phyloP scores from a whole-genome alignment of 2,113 vertebrate species.

The Melanerpes formicivorus region DNA sequence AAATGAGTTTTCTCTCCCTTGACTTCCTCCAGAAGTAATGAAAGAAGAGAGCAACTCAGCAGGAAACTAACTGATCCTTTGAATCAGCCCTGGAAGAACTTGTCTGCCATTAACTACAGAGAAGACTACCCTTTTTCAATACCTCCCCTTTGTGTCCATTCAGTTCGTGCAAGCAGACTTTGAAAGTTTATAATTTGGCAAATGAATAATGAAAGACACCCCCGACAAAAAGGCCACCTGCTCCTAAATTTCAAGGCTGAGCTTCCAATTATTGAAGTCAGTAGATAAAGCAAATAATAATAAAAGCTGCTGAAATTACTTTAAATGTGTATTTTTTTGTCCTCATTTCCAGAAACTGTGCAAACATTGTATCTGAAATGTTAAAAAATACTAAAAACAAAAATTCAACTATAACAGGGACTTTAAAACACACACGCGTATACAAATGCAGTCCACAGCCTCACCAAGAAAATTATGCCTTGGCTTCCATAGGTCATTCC shows the following conservation, averaged over 20 bases:
- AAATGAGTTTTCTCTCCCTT: background rate
- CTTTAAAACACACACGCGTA: rapidly evolving
- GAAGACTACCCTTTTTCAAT: background rate
- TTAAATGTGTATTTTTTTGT: background rate
- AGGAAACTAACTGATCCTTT: slow-evolving; percentile 8
- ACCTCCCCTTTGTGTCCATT: background rate
- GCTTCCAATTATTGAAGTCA: background rate
- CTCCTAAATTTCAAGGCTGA: background rate
- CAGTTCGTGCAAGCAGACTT: background rate
- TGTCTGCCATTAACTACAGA: background rate
- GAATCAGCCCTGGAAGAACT: background rate
- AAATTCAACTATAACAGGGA: background rate
- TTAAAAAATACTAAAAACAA: background rate
- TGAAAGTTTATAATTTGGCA: background rate
- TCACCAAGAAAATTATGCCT: background rate
- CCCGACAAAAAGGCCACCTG: background rate
- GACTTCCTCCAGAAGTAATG: background rate
- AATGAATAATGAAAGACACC: background rate
- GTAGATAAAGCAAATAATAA: background rate
- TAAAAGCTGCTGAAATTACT: background rate
- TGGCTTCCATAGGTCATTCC: background rate
- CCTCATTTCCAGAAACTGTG: background rate
- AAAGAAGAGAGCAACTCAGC: background rate
- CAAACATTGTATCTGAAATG: background rate
- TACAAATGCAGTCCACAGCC: background rate